Evolutionary conservation across 2,797 vertebrate genomes (phyloP).

Genomic region (Choloepus didactylus): DNA sequence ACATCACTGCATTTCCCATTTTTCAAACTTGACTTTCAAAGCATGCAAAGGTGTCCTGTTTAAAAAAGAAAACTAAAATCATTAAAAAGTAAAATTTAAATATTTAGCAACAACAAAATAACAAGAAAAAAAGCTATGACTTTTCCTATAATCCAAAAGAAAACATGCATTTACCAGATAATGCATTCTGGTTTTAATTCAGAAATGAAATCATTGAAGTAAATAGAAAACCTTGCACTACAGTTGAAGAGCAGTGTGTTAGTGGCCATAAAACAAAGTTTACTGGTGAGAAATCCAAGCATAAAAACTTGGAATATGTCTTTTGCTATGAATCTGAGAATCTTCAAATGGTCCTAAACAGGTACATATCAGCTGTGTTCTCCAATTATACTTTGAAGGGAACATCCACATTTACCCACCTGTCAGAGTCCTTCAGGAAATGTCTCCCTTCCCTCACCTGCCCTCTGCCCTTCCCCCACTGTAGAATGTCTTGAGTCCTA

Average conservation of each 20-base stretch:
- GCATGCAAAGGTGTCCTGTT: background rate
- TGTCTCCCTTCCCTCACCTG: too few relatives aligned
- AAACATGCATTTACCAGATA: background rate
- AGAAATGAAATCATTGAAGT: background rate
- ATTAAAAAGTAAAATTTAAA: background rate
- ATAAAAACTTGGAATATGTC: fast-evolving
- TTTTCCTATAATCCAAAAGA: background rate
- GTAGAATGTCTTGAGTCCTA: too few relatives aligned
- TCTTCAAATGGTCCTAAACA: background rate
- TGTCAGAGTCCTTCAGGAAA: background rate
- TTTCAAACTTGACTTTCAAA: background rate
- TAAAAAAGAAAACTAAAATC: background rate
- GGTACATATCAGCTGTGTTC: background rate
- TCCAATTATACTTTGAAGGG: background rate
- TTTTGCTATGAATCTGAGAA: background rate
- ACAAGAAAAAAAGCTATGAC: background rate
- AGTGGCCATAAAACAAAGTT: background rate
- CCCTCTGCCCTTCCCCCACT: too few relatives aligned
- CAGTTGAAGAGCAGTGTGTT: background rate
- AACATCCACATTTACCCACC: background rate
- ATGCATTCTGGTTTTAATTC: background rate
- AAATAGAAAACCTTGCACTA: too few relatives aligned
- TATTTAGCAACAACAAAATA: too few relatives aligned
- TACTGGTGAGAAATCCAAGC: too few relatives aligned
- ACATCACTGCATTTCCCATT: too few relatives aligned